phyloP scores from a whole-genome alignment of 2,888 invertebrate genomes.

The Tinea pellionella region DNA sequence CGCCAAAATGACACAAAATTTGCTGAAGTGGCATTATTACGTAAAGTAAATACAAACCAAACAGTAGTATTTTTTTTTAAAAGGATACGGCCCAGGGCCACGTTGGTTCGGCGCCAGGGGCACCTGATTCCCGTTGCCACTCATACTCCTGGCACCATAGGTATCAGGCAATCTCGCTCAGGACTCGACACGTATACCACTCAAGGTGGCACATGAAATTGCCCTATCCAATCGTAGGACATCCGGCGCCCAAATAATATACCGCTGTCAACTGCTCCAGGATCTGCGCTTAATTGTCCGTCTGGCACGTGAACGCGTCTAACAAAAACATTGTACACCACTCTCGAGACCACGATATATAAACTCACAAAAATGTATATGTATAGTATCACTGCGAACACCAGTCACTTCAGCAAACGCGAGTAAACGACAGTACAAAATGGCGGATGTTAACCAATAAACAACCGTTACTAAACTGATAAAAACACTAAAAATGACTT shows the following conservation, averaged over 20 bases:
- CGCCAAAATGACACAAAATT: background rate
- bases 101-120: conserved; percentile 71
- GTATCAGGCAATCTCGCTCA: conserved; percentile 36
- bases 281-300: background rate
- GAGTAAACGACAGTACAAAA: conserved; percentile 67
- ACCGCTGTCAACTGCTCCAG: conserved; percentile 39
- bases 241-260: conserved; percentile 61
- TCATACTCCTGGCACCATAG: conserved; percentile 73
- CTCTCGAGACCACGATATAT: conserved; percentile 49
- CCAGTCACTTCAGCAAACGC: conserved; percentile 52
- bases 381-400: conserved; percentile 53
- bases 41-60: conserved; percentile 1
- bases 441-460: conserved; percentile 70
- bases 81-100: conserved; percentile 73
- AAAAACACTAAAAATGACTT: conserved; percentile 14
- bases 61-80: conserved; percentile 24
- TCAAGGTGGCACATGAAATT: conserved; percentile 72
- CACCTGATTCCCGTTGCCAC: conserved; percentile 75
- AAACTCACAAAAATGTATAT: conserved; percentile 46
- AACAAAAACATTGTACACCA: conserved; percentile 62
- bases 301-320: conserved; percentile 38
- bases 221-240: conserved; percentile 67
- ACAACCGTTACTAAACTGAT: conserved; percentile 63
- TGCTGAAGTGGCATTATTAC: conserved; percentile 4
- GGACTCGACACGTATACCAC: conserved; percentile 62